Evolutionary conservation across 2,888 invertebrate species (phyloP).

Genomic region (Lasioglossum oenotherae): DNA sequence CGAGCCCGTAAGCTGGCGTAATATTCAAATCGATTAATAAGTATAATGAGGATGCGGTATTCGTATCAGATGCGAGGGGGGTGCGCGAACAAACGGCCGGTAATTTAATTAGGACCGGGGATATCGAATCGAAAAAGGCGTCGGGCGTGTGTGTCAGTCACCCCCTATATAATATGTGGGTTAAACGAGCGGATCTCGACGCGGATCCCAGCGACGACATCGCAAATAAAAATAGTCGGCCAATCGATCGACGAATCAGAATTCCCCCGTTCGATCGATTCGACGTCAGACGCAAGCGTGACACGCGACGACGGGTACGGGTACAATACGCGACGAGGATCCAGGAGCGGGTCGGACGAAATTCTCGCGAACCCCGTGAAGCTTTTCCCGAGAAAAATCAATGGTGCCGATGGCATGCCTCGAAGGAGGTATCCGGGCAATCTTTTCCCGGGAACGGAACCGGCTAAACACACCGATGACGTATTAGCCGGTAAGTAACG

Average conservation of each 20-base stretch:
- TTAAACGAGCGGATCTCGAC: neutral
- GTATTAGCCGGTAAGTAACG: conserved; percentile 51
- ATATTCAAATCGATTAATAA: neutral
- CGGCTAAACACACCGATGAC: conserved; percentile 21
- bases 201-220: neutral
- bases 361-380: conserved; percentile 13
- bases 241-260: conserved; percentile 8
- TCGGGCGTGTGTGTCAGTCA: neutral
- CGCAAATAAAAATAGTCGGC: neutral
- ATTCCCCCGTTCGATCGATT: neutral
- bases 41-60: neutral
- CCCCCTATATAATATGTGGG: neutral
- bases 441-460: conserved; percentile 9
- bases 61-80: neutral
- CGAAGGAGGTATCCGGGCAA: neutral
- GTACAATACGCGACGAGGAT: neutral
- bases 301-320: neutral
- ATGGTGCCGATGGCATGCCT: conserved; percentile 8
- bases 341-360: conserved; percentile 11
- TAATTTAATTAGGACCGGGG: neutral
- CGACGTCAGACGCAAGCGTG: conserved; percentile 6
- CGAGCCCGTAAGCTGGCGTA: neutral
- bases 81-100: neutral
- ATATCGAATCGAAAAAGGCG: neutral
- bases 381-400: conserved; percentile 26